Evolutionary conservation across 1,140 invertebrate species (phyloP).

Genomic region (Wiebesia pumilae): DNA sequence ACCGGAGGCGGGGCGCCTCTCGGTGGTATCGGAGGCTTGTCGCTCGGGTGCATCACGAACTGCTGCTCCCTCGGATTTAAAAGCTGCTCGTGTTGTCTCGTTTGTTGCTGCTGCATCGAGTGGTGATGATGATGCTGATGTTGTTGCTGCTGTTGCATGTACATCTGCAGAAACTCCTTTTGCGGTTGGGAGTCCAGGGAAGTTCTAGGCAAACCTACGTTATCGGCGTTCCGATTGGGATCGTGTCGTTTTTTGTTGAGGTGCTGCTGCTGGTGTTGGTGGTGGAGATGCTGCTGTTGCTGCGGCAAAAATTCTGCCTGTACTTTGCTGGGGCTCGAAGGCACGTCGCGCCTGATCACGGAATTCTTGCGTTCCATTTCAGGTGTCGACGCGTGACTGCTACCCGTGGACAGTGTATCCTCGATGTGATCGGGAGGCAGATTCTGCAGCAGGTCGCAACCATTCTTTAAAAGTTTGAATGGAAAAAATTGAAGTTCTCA

Average conservation of each 20-base stretch:
- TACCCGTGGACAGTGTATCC: constrained; percentile 68
- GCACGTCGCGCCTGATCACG: constrained; percentile 69
- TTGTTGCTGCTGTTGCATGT: constrained; percentile 64
- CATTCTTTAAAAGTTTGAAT: too few relatives aligned
- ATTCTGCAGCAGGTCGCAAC: constrained; percentile 53
- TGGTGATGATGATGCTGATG: constrained; percentile 65
- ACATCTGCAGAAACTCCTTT: constrained; percentile 64
- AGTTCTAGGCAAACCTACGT: constrained; percentile 53
- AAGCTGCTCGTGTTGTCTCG: constrained; percentile 60
- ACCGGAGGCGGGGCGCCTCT: constrained; percentile 76
- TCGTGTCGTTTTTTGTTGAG: constrained; percentile 54
- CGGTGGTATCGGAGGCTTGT: constrained; percentile 77
- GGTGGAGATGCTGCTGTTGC: constrained; percentile 63
- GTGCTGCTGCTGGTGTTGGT: constrained; percentile 65
- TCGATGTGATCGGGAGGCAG: constrained; percentile 63
- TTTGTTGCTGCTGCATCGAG: constrained; percentile 54
- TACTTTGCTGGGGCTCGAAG: constrained; percentile 59
- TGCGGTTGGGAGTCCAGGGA: constrained; percentile 59
- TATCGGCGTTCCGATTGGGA: constrained; percentile 55
- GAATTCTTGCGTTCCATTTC: constrained; percentile 74
- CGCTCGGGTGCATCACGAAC: constrained; percentile 64
- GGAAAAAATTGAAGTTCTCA: too few relatives aligned
- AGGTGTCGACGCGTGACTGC: constrained; percentile 74
- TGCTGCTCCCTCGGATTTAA: constrained; percentile 60
- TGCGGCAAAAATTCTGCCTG: constrained; percentile 65